phyloP scores from a whole-genome alignment of 2,113 vertebrate genomes.

The Butorides virescens region DNA sequence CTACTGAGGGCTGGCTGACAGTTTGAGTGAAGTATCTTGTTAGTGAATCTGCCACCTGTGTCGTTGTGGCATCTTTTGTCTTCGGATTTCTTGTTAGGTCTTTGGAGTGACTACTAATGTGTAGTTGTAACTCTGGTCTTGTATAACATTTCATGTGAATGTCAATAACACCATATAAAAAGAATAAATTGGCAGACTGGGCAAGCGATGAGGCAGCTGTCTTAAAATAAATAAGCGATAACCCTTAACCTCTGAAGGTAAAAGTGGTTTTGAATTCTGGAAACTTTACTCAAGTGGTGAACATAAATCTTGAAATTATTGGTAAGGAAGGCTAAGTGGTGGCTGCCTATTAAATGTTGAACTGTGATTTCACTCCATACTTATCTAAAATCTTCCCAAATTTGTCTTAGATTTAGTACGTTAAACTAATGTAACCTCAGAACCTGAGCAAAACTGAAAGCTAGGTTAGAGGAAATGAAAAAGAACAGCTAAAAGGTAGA shows the following conservation, averaged over 20 bases:
- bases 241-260: background rate
- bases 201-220: background rate
- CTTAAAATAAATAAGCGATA: constrained; percentile 13
- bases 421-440: background rate
- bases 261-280: constrained; percentile 14
- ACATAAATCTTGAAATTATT: constrained; percentile 30
- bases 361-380: background rate
- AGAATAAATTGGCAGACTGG: background rate
- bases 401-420: background rate
- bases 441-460: background rate
- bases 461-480: background rate
- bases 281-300: background rate
- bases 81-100: background rate
- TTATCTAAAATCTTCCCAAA: background rate
- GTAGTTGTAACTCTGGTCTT: background rate
- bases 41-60: background rate
- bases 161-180: background rate
- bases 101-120: background rate
- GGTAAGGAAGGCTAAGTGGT: background rate
- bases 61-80: background rate
- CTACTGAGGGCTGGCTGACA: background rate
- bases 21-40: background rate
- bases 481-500: background rate
- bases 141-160: background rate
- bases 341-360: background rate